phyloP scores from a whole-genome alignment of 2,797 vertebrate genomes.

The Tangara arthus region DNA sequence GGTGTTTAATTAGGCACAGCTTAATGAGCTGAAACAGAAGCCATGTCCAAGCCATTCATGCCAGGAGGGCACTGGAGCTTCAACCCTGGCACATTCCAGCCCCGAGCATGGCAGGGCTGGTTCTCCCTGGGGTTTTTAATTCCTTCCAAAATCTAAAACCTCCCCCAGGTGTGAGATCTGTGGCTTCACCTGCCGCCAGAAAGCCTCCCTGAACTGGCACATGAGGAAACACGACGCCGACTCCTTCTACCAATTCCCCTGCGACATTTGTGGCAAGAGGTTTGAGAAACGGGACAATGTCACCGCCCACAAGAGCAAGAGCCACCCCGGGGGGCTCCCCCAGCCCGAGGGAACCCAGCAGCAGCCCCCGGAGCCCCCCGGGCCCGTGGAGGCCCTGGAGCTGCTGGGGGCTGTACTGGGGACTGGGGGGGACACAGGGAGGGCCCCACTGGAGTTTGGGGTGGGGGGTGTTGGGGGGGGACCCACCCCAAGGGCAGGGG shows the following conservation, averaged over 20 bases:
- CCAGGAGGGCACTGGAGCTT: not conserved
- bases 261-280: constrained; percentile 80
- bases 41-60: rapidly evolving
- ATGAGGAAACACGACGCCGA: constrained; percentile 80
- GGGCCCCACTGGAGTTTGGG: rapidly evolving
- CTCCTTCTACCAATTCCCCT: constrained; percentile 78
- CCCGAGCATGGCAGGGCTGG: rapidly evolving
- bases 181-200: constrained; percentile 85
- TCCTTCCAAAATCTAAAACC: no score
- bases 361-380: rapidly evolving
- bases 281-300: constrained; percentile 86
- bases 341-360: not conserved
- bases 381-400: not conserved
- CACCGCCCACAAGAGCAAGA: constrained; percentile 80
- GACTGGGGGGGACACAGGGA: rapidly evolving
- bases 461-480: rapidly evolving
- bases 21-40: not conserved
- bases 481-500: rapidly evolving
- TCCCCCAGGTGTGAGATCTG: constrained; percentile 69
- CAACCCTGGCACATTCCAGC: not conserved
- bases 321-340: constrained; percentile 59
- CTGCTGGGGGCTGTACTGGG: not conserved
- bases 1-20: not conserved
- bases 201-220: constrained; percentile 84
- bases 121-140: not conserved